Evolutionary conservation across 2,113 vertebrate species (phyloP), one percentile per base, ranked within the genome.

Genomic region (Aegithalos caudatus): DNA sequence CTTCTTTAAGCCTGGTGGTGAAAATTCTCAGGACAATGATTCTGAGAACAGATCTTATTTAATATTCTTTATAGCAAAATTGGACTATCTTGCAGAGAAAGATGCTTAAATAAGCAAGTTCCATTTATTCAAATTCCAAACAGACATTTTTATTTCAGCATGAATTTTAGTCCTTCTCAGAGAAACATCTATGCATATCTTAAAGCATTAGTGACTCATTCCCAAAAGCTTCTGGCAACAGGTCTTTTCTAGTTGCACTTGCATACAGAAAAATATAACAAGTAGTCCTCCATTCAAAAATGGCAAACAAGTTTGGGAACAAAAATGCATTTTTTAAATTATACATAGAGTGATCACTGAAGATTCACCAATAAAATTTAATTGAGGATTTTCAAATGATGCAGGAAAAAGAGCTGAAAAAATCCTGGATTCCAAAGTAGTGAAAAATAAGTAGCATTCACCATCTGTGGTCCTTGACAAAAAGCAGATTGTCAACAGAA

Each of bases 381-480:
- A 79, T 81, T 66, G 62, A 73, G 53, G 48, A 77, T 73, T 85
- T 84, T 16, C 9, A 81, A 88, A 87, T 33, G 23, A 60, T 37
- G 22, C 8, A 45, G 33, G 56, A n/a, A 76, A 82, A 88, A 80
- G 81, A 64, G 29, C 38, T 20, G 18, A 61, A 67, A 81, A 95
- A 95, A 86, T 42, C 85, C 35, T 77, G 79, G 21, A 81, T 94
- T 97, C 65, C 37, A 60, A 80, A 83, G 21, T 8, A 94, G 47
- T 64, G 72, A 86, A 85, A 95, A 94, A 60, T 85, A 92, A 81
- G 44, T 62, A 89, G 54, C 44, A 50, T 64, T 90, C 65, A 88
- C 91, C 51, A 91, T 95, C 92, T 95, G 91, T 67, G 57, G 66
- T 37, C 84, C 81, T 65, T 88, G 84, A 96, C 84, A 95, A 92